phyloP scores from a whole-genome alignment of 2,113 vertebrate species.

The Symphodus melops region DNA sequence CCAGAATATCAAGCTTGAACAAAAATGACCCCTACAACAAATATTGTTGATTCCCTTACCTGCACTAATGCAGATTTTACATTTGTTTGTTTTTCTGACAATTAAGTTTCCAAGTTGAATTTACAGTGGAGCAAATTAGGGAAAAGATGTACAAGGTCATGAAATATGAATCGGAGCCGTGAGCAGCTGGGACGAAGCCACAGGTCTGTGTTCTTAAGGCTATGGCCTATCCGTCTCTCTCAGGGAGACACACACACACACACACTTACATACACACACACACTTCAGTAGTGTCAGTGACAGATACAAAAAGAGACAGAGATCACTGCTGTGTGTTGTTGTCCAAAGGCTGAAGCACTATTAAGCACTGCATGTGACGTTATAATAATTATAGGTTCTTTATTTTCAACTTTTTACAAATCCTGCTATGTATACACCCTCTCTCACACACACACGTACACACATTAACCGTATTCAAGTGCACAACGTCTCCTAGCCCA shows the following conservation, averaged over 20 bases:
- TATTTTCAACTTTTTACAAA: conserved; percentile 86
- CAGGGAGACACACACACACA: conserved; percentile 26
- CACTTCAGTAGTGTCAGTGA: conserved; percentile 60
- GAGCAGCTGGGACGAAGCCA: conserved; percentile 57
- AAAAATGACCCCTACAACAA: conserved; percentile 55
- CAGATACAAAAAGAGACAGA: conserved; percentile 54
- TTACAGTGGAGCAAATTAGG: conserved; percentile 44
- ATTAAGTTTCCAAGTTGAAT: conserved; percentile 43
- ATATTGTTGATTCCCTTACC: conserved; percentile 69
- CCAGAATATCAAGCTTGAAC: conserved; percentile 51
- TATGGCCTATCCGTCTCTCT: conserved; percentile 50
- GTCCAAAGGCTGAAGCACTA: conserved; percentile 55
- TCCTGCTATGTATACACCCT: conserved; percentile 81
- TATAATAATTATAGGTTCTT: conserved; percentile 83
- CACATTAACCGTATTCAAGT: conserved; percentile 83
- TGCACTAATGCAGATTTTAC: conserved; percentile 49
- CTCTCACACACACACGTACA: conserved; percentile 18
- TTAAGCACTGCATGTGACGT: conserved; percentile 76
- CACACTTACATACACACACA: conserved; percentile 25
- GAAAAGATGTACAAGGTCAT: conserved; percentile 53
- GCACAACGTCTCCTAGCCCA: conserved; percentile 79
- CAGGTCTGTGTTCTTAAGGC: conserved; percentile 53
- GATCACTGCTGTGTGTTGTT: conserved; percentile 28
- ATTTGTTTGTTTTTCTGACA: conserved; percentile 24
- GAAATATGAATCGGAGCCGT: conserved; percentile 64